Base-by-base conservation (phyloP, 2,113 vertebrate species). In the Caretta caretta region DNA sequence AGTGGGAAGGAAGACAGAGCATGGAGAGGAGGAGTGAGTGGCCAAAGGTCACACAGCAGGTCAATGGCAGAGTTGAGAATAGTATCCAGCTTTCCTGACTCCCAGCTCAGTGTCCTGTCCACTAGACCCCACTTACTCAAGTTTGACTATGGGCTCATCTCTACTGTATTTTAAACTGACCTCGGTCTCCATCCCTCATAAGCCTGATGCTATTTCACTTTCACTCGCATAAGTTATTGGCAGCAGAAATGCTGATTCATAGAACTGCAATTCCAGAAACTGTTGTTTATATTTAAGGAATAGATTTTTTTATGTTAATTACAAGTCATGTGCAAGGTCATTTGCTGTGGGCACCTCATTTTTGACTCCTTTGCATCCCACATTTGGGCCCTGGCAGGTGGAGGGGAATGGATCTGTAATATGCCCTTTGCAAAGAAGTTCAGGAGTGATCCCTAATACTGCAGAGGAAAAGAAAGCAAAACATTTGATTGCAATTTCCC, bases 201-300 rank as follows among this genome's bases (percentile, higher is more conserved):
- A 96, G 31, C 14, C 48, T 80, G 96, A 96, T 97, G 90, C 84
- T 95, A 96, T 96, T 96, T 97, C 82, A 9, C 65, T 31, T 49
- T 83, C n/a, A 90, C 62, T 80, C 11, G 0, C 57, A 29, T 4
- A 88, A 96, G 88, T 22, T 38, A 54, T 1, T 93, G 94, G 95
- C 95, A 92, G 84, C 48, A 93, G 88, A 94, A 96, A 42, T 53
- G 86, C 94, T 96, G 96, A 97, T 65, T 90, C 92, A 80, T 59
- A 87, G 42, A 90, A 29, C 54, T 79, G 62, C 56, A 83, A 16
- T 31, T 94, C 92, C 95, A 13, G 11, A 78, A 42, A 82, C 89
- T 94, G 46, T 13, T 0, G 49, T 72, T 82, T 78, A 88, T 93
- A 1, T 54, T 79, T 84, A 65, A 86, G 93, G 81, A 95, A 22